Evolutionary conservation across 2,797 vertebrate species (phyloP), one percentile per base, ranked within the genome.

Genomic region (Linurgus olivaceus): DNA sequence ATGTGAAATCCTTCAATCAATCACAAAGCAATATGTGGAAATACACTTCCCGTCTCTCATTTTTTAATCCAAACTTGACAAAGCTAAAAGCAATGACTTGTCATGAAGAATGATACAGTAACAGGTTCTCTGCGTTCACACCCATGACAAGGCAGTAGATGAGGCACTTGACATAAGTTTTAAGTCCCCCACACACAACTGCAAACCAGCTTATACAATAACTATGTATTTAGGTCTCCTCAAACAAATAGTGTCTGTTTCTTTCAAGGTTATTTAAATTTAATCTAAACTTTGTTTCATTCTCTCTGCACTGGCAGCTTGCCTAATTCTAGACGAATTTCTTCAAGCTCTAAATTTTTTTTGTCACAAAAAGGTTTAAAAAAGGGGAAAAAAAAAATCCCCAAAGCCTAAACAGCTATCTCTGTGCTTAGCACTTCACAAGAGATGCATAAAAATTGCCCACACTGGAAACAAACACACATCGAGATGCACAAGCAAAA

Each of bases 241-340:
- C 11, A 67, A 76, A 93, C 37, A 94, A 90, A 71, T 24, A 10
- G 44, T 3, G 31, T 54, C 33, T 79, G 37, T 66, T 92, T 47
- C 48, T 76, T 71, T 63, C 61, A 66, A 72, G 13, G 31, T 51
- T 68, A 68, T 25, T 63, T 51, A 42, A 23, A 68, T 72, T 68
- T 74, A 74, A 88, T 71, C 8, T 55, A 55, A 66, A 51, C 48
- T 38, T 81, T 37, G 11, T 40, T 81, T 66, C 66, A 48, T 29
- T 63, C 15, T 78, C 58, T 68, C 50, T 70, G 51, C 37, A 40
- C 47, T 7, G 5, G 25, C 57, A 85, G 26, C 11, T 75, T 76
- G 67, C 24, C 59, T 68, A 79, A 79, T 33, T 89, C 33, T 50
- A 59, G 29, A 51, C 35, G 1, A 87, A 70, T 44, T 81, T 63